Evolutionary conservation across 2,888 invertebrate genomes (phyloP), one percentile per base, ranked within the genome.

Genomic region (Suillia variegata): DNA sequence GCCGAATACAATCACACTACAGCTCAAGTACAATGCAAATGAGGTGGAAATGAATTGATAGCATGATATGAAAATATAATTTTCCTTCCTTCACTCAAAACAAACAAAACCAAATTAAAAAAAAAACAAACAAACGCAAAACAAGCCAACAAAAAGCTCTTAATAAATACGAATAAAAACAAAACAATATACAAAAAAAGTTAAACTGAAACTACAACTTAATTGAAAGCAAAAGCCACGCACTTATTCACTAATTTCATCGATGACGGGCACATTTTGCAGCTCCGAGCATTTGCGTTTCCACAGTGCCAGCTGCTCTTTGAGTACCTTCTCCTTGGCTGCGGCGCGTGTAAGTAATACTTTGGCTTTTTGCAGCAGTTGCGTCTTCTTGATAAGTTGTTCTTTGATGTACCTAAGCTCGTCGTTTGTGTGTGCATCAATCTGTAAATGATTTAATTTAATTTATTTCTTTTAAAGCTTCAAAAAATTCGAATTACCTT

Each of bases 1-100:
- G 4, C 96, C 97, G 0, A 91, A 87, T 71, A 89, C 93, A 8
- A 83, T 94, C 52, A 86, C 90, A n/a, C 84, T 93, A 57, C 88
- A 87, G 79, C 84, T 95, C 22, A 91, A 89, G 78, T 90, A 88
- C 77, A 86, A 85, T 78, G 71, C 81, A 22, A 80, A 86, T 78
- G 88, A 87, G 80, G 82, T 81, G 17, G 80, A 82, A 69, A 82
- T 82, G 82, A 72, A 69, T 47, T 78, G 61, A 73, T 20, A 20
- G 20, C 6, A 18, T 45, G 20, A 8, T 45, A 45, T n/a, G n/a
- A 31, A n/a, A n/a, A n/a, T n/a, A n/a, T n/a, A n/a, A n/a, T n/a
- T n/a, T 26, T 26, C 10, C 10, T 26, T 26, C 26, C 26, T 6
- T 6, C 26, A 26, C 26, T 6, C 5, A 5, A 26, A 26, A 26